Percentiles rank a stretch among this genome's conserved stretches.
Conservation (phyloP, 2,797 vertebrate species). For the Nyctalus aviator region DNA sequence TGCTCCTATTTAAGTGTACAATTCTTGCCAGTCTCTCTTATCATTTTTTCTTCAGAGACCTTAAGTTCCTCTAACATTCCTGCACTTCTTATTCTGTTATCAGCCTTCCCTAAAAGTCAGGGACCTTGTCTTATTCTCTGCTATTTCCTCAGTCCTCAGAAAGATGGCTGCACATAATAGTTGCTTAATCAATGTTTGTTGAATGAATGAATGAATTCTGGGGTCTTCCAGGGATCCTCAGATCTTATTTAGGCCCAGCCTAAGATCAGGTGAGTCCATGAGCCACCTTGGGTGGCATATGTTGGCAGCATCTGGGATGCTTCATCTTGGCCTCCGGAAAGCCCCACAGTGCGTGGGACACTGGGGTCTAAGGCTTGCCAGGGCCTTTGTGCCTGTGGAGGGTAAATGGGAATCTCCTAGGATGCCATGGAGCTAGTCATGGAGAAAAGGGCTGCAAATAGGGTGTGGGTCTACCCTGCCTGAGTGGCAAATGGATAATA, state of each 20-base stretch:
- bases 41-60: neutral
- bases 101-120: neutral
- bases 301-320: neutral
- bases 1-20: neutral
- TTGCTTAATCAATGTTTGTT: neutral
- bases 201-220: neutral
- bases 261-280: neutral
- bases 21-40: neutral
- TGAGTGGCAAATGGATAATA: constrained; percentile 62
- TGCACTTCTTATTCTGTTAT: neutral
- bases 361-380: neutral
- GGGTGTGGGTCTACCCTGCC: neutral
- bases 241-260: neutral
- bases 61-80: neutral
- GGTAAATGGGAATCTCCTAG: neutral
- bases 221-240: neutral
- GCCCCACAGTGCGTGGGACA: neutral
- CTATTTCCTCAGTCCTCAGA: neutral
- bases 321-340: neutral
- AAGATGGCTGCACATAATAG: neutral
- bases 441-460: neutral
- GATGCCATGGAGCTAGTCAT: fast-evolving
- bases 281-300: too few relatives aligned
- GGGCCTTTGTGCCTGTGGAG: neutral
- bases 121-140: neutral